Conservation (phyloP, 2,888 invertebrate species). For the Hydropsyche betteni region DNA sequence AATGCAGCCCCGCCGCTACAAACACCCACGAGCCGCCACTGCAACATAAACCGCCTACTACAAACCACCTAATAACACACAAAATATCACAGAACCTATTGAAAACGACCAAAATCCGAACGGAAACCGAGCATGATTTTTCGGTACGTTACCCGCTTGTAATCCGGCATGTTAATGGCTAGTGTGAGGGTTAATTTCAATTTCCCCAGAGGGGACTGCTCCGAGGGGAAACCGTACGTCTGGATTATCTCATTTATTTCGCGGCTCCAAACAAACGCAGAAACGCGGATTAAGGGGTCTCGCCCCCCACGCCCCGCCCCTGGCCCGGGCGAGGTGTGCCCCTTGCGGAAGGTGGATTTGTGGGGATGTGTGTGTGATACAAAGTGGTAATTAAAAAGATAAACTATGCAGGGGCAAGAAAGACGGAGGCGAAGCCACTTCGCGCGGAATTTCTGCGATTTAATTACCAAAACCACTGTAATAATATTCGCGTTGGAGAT, state of each 20-base stretch:
- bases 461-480: slow-evolving; percentile 38
- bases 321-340: not conserved
- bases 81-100: too few relatives aligned
- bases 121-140: not conserved
- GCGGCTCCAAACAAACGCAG: slow-evolving; percentile 34
- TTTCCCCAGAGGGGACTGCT: not conserved
- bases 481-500: slow-evolving; percentile 4
- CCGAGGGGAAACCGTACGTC: slow-evolving; percentile 1
- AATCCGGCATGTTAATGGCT: slow-evolving; percentile 32
- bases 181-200: slow-evolving; percentile 32
- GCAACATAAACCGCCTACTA: too few relatives aligned
- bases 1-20: too few relatives aligned
- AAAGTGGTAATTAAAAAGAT: slow-evolving; percentile 43
- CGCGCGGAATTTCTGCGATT: slow-evolving; percentile 33
- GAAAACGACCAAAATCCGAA: too few relatives aligned
- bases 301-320: too few relatives aligned
- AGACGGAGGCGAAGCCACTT: slow-evolving; percentile 26
- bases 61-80: too few relatives aligned
- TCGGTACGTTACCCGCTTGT: slow-evolving; percentile 19
- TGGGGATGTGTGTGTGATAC: slow-evolving; percentile 35
- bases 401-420: slow-evolving; percentile 37
- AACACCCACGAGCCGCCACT: too few relatives aligned
- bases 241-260: slow-evolving; percentile 31
- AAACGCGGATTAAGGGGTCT: slow-evolving; percentile 22
- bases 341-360: not conserved